Conservation (phyloP, 2,888 invertebrate genomes). For the Cepaea hortensis region DNA sequence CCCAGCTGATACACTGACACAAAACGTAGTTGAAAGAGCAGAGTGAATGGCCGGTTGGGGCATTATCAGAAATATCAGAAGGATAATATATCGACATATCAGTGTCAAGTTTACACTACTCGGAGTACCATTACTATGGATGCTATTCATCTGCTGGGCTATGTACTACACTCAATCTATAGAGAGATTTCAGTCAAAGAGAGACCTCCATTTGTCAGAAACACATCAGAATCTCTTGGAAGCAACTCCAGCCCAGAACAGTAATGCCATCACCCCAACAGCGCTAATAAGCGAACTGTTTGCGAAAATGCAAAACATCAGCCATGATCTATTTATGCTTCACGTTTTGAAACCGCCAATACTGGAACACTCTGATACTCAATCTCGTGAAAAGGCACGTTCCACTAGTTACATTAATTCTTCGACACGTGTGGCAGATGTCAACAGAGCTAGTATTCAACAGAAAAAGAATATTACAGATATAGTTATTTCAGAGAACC, state of each 20-base stretch:
- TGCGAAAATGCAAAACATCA: too few relatives aligned
- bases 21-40: not conserved
- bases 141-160: slow-evolving; percentile 18
- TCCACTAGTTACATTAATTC: too few relatives aligned
- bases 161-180: slow-evolving; percentile 31
- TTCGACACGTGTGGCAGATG: too few relatives aligned
- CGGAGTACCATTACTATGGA: slow-evolving; percentile 24
- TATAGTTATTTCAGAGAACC: not conserved
- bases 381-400: too few relatives aligned
- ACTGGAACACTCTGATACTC: too few relatives aligned
- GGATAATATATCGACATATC: slow-evolving; percentile 2
- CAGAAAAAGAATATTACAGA: too few relatives aligned
- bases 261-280: not conserved
- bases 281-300: too few relatives aligned
- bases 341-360: too few relatives aligned
- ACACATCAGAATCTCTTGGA: not conserved
- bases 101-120: not conserved
- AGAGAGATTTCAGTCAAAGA: not conserved
- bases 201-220: not conserved
- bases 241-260: not conserved
- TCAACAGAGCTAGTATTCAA: too few relatives aligned
- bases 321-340: too few relatives aligned
- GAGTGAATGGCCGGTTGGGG: slow-evolving; percentile 6
- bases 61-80: not conserved
- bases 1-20: not conserved